Base-by-base conservation (phyloP, 1,140 invertebrate species). In the Ceratina australensis region DNA sequence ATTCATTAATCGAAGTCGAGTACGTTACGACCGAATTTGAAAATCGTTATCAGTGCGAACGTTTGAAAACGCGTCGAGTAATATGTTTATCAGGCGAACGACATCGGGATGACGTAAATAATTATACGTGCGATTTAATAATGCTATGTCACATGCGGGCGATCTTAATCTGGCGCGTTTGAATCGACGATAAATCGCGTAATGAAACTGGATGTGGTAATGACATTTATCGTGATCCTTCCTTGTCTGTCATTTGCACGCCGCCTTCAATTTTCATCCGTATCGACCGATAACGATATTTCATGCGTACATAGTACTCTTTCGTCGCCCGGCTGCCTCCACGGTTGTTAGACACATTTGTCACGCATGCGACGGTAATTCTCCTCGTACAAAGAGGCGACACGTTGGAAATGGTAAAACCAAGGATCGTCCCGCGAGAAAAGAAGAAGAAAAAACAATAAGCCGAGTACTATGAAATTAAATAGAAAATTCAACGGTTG, bases 91-190 rank as follows among this genome's bases (percentile, higher is more conserved):
- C 24, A n/a, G 7, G 1, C 59, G n/a, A 10, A 15, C 59, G 26
- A 22, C 33, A 64, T 64, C 60, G 3, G 15, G 8, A 18, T 4
- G 20, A 52, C 15, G 24, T n/a, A 28, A 73, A 73, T 56, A 52
- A 52, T 65, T 64, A 65, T 42, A 54, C 49, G 61, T 1, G 5
- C 42, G 72, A 54, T 54, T 64, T 65, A 65, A 64, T 64, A 54
- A 73, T 64, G 8, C 13, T 28, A 1, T 10, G 24, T 52, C 26
- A 20, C 20, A 13, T 52, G 28, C 47, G 47, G 59, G 59, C n/a
- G 59, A 52, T 63, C 59, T 63, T 52, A 72, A 22, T 52, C 57
- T 52, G 57, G 8, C 59, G 15, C 5, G 3, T 22, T 20, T 26
- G 59, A 63, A 52, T 72, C 47, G 12, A 10, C 24, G 42, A 60